Evolutionary conservation across 2,797 vertebrate species (phyloP).

Genomic region (Apodemus agrarius): DNA sequence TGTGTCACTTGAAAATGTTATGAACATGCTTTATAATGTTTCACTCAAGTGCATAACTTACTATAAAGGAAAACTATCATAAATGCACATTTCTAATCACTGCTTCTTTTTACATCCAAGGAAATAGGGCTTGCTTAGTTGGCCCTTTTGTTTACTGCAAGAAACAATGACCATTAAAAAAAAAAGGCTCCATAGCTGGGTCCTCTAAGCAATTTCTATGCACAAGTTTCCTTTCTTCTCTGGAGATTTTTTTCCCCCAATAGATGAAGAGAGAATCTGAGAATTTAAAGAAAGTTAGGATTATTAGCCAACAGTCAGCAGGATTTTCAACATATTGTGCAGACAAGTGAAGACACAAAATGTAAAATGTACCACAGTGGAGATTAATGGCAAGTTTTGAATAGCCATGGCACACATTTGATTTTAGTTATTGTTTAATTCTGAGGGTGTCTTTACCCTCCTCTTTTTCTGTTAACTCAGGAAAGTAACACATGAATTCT

Average conservation of each 20-base stretch:
- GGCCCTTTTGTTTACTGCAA: conserved; percentile 17
- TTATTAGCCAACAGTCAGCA: neutral
- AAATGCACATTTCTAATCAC: neutral
- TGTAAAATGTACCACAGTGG: neutral
- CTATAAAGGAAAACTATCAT: conserved; percentile 2
- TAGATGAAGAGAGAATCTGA: neutral
- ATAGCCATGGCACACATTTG: neutral
- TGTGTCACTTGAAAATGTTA: conserved; percentile 37
- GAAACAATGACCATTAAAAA: neutral
- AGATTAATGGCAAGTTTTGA: neutral
- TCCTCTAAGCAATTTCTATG: neutral
- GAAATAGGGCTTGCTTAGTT: neutral
- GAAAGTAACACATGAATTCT: neutral
- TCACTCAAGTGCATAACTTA: neutral
- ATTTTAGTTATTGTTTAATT: neutral
- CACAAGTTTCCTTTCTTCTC: neutral
- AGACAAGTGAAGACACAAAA: neutral
- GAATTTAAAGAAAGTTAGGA: neutral
- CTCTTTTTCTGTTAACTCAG: neutral
- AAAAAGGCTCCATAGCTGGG: neutral
- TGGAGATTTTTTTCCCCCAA: neutral
- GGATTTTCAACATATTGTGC: neutral
- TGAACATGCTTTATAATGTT: neutral
- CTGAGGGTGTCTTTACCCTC: neutral
- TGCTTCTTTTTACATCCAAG: neutral